Percentiles rank a stretch among this genome's conserved stretches.
phyloP scores from a whole-genome alignment of 2,797 vertebrate genomes.

The Pseudochirops corinnae region DNA sequence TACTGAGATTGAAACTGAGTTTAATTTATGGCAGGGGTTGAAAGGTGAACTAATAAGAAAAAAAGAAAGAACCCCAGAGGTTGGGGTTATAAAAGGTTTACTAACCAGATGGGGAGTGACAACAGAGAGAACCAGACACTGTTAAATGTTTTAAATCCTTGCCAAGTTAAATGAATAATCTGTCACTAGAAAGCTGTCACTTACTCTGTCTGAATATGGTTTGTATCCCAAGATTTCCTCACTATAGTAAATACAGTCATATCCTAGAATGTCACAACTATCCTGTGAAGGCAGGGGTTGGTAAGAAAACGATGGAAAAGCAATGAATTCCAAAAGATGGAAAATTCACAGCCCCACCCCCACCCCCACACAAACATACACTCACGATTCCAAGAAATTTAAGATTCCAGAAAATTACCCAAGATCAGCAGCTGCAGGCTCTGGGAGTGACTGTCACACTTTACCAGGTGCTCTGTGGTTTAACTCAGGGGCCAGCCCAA shows the following conservation, averaged over 20 bases:
- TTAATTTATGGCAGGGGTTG: not conserved
- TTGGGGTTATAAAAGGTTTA: not conserved
- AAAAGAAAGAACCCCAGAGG: not conserved
- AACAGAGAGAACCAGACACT: not conserved
- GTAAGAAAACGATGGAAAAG: slow-evolving; percentile 44
- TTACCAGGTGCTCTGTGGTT: slow-evolving; percentile 44
- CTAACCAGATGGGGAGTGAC: not conserved
- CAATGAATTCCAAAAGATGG: slow-evolving; percentile 18
- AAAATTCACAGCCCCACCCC: slow-evolving; percentile 13
- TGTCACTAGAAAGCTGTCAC: slow-evolving; percentile 15
- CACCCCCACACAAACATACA: not conserved
- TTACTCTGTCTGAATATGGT: slow-evolving; percentile 53
- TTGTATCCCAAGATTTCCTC: slow-evolving; percentile 45
- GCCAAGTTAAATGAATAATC: slow-evolving; percentile 27
- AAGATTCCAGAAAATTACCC: slow-evolving; percentile 8
- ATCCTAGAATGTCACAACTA: slow-evolving; percentile 40
- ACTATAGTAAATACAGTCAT: slow-evolving; percentile 26
- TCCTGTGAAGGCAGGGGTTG: slow-evolving; percentile 32
- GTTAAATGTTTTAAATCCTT: not conserved
- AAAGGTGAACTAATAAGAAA: not conserved
- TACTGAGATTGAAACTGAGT: not conserved
- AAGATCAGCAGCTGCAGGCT: not conserved
- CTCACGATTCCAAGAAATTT: not conserved
- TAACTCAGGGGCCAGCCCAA: not conserved
- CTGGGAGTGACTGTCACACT: slow-evolving; percentile 1